Evolutionary conservation across 2,888 invertebrate species (phyloP).

Genomic region (Melanostoma mellinum): DNA sequence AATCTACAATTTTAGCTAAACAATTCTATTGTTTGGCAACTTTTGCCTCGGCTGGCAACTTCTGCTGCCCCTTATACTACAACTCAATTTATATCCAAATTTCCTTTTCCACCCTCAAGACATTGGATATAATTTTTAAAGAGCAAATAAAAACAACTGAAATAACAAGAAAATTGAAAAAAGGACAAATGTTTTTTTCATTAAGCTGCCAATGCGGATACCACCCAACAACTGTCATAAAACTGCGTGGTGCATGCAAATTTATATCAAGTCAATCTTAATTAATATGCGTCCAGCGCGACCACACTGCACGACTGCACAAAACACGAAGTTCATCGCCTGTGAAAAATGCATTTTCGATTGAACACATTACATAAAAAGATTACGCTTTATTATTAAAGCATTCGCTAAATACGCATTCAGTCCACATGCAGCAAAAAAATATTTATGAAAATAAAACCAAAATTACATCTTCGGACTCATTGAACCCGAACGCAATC

Average conservation of each 20-base stretch:
- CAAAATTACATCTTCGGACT: constrained; percentile 20
- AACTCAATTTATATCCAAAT: neutral
- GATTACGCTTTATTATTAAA: constrained; percentile 43
- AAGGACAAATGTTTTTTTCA: too few species aligned
- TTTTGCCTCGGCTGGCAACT: too few species aligned
- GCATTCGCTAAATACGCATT: constrained; percentile 30
- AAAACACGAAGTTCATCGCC: constrained; percentile 26
- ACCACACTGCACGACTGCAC: constrained; percentile 28
- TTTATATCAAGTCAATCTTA: constrained; percentile 65
- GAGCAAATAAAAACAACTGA: too few species aligned
- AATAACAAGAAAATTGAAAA: too few species aligned
- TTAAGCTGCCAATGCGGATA: neutral
- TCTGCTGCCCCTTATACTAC: neutral
- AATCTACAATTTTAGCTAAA: too few species aligned
- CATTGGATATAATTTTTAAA: too few species aligned
- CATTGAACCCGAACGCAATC: constrained; percentile 53
- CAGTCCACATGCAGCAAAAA: constrained; percentile 18
- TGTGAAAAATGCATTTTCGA: constrained; percentile 43
- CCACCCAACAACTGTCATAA: constrained; percentile 36
- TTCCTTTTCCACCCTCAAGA: too few species aligned
- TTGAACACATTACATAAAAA: constrained; percentile 36
- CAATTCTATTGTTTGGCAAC: too few species aligned
- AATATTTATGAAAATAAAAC: constrained; percentile 15
- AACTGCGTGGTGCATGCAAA: constrained; percentile 42
- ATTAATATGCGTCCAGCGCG: constrained; percentile 49